phyloP scores from a whole-genome alignment of 92 coral and sea anemone species.

The Nematostella vectensis region DNA sequence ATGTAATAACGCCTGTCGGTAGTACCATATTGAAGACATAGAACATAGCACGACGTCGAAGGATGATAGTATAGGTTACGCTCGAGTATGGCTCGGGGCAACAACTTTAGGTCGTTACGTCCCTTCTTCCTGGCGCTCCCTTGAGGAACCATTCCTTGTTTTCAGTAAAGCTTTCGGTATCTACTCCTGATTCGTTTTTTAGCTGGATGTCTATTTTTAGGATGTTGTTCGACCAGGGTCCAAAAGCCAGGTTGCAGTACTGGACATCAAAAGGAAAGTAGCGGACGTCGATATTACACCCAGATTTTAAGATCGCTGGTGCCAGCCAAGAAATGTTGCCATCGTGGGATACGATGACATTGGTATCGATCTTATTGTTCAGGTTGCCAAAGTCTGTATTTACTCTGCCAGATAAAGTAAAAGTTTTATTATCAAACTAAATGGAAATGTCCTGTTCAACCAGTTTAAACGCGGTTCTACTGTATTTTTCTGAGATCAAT shows the following conservation, averaged over 20 bases:
- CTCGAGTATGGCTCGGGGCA: constrained; percentile 40
- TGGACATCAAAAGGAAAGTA: constrained; percentile 63
- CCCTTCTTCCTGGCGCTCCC: constrained; percentile 17
- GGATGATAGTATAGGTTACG: constrained; percentile 16
- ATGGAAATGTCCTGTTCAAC: no score
- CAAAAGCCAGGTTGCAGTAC: constrained; percentile 39
- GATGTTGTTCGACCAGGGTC: constrained; percentile 57
- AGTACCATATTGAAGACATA: constrained; percentile 27
- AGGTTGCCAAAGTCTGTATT: constrained; percentile 14
- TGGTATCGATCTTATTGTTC: constrained; percentile 23
- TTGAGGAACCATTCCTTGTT: constrained; percentile 42
- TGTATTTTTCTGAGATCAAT: no score
- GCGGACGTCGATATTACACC: constrained; percentile 46
- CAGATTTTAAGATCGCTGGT: constrained; percentile 36
- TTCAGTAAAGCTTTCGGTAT: constrained; percentile 17
- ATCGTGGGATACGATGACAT: constrained; percentile 19
- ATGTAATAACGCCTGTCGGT: constrained; percentile 32
- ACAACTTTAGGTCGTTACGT: constrained; percentile 19
- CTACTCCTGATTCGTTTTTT: constrained; percentile 1
- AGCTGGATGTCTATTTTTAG: constrained; percentile 28
- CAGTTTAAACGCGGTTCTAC: no score
- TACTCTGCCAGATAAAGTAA: no score
- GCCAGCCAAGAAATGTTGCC: constrained; percentile 42
- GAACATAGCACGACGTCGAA: constrained; percentile 39
- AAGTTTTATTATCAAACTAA: no score